A percentile compares a stretch with the other conserved stretches of the same genome.
phyloP scores from a whole-genome alignment of 2,113 vertebrate species.

The Oreochromis aureus region DNA sequence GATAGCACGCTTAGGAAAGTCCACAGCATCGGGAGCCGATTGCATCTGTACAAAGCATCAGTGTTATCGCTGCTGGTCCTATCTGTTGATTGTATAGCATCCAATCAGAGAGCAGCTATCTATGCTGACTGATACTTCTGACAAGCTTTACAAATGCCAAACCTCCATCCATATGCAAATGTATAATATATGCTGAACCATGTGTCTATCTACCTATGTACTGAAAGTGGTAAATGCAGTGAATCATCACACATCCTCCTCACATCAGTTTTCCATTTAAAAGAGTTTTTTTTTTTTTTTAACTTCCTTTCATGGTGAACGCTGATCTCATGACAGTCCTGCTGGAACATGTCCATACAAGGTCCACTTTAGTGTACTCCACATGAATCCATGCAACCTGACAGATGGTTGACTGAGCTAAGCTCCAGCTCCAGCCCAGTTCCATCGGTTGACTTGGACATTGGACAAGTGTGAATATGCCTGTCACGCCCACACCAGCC shows the following conservation, averaged over 20 bases:
- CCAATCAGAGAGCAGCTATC: not conserved
- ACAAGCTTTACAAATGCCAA: not conserved
- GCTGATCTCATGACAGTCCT: conserved; percentile 44
- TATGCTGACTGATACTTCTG: not conserved
- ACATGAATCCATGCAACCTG: conserved; percentile 38
- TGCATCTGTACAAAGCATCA: not conserved
- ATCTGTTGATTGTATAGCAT: not conserved
- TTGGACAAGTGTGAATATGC: conserved; percentile 38
- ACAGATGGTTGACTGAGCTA: conserved; percentile 59
- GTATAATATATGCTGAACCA: conserved; percentile 1
- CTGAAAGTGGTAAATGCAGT: conserved; percentile 3
- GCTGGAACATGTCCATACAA: conserved; percentile 50
- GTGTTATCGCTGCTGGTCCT: not conserved
- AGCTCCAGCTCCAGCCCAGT: conserved; percentile 27
- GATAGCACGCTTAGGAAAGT: not conserved
- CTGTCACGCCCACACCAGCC: conserved; percentile 12
- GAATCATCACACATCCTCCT: conserved; percentile 5
- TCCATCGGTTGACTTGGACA: conserved; percentile 46
- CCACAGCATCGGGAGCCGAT: not conserved
- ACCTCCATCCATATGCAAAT: not conserved
- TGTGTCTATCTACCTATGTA: conserved; percentile 7
- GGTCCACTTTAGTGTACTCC: conserved; percentile 44
- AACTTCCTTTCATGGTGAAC: conserved; percentile 26
- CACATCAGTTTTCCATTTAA: conserved; percentile 17
- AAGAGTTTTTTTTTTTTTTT: not conserved